Base-by-base conservation (phyloP, 2,113 vertebrate species). In the Jaculus jaculus region DNA sequence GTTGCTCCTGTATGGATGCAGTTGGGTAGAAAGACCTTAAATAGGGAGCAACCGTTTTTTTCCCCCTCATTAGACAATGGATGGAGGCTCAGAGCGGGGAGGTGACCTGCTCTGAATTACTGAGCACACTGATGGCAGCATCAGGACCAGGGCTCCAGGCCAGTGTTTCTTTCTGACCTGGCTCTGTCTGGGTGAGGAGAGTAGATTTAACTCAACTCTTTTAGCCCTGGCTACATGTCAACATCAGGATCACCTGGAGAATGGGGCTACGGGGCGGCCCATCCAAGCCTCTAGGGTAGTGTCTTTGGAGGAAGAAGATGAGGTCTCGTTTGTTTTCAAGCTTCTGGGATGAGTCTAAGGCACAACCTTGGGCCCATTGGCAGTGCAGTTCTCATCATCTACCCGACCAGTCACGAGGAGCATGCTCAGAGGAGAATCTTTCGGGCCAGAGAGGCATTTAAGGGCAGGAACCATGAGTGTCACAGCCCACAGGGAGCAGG, bases 331-430 rank as follows among this genome's bases (percentile, higher is more conserved):
- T 3, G 66, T 78, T 37, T 20, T 51, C 69, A 69, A n/a, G 32
- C 32, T 86, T 28, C 11, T 7, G 26, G 34, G 32, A 47, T 72
- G 63, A 26, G 24, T 74, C 37, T 23, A 18, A 23, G 4, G 10
- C 26, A 18, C 28, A 30, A 21, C 32, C 10, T 1, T 47, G 9
- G 16, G 12, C 51, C 26, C 13, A 2, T 3, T 18, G 6, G 51
- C 73, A 65, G 54, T 37, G 39, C 23, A 24, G 21, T 32, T 24
- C 28, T 87, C 8, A 12, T 39, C 4, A 30, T 32, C 42, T 4
- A 12, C 8, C 72, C 21, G 30, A 3, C 9, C 3, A 39, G 6
- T 18, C 2, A 77, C 0, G 5, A 7, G 78, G n/a, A 78, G 7
- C 12, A 30, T 63, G 7, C 69, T 42, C 69, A 9, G 32, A 51